Conservation (phyloP, 2,888 invertebrate genomes). For the Tribolium freemani region DNA sequence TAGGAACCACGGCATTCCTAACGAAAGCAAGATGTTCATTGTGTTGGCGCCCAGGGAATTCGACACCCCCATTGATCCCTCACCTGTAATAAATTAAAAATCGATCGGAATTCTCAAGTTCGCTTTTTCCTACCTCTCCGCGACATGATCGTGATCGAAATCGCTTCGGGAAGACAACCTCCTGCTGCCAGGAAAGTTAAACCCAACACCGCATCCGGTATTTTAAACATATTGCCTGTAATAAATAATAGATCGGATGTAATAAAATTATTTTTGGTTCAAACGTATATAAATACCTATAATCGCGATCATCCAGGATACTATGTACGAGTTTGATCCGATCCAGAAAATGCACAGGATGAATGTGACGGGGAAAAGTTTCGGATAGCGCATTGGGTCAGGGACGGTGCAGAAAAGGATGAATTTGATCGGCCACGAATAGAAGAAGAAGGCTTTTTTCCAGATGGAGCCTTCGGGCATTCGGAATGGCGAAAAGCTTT, state of each 20-base stretch:
- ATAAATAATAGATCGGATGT: constrained; percentile 27
- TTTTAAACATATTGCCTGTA: constrained; percentile 79
- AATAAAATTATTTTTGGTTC: constrained; percentile 19
- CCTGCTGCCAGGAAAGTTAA: constrained; percentile 92
- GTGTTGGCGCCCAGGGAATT: constrained; percentile 91
- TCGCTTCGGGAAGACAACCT: constrained; percentile 88
- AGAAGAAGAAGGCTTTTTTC: constrained; percentile 75
- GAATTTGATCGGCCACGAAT: constrained; percentile 80
- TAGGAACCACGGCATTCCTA: constrained; percentile 89
- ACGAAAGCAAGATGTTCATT: constrained; percentile 84
- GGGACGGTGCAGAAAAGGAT: constrained; percentile 80
- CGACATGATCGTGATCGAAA: constrained; percentile 88
- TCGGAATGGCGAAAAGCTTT: constrained; percentile 49
- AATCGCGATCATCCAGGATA: constrained; percentile 93
- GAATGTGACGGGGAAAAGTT: constrained; percentile 83
- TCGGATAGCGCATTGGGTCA: constrained; percentile 74
- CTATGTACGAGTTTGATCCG: constrained; percentile 85
- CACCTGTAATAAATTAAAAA: constrained; percentile 72
- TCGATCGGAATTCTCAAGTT: background rate
- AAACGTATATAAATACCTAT: constrained; percentile 73
- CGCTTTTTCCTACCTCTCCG: constrained; percentile 77
- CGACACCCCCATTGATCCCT: constrained; percentile 89
- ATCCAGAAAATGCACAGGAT: constrained; percentile 90
- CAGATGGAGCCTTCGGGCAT: constrained; percentile 54
- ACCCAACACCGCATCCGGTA: constrained; percentile 92